Evolutionary conservation across 1,140 invertebrate species (phyloP), one percentile per base, ranked within the genome.

Genomic region (Goniozus legneri): DNA sequence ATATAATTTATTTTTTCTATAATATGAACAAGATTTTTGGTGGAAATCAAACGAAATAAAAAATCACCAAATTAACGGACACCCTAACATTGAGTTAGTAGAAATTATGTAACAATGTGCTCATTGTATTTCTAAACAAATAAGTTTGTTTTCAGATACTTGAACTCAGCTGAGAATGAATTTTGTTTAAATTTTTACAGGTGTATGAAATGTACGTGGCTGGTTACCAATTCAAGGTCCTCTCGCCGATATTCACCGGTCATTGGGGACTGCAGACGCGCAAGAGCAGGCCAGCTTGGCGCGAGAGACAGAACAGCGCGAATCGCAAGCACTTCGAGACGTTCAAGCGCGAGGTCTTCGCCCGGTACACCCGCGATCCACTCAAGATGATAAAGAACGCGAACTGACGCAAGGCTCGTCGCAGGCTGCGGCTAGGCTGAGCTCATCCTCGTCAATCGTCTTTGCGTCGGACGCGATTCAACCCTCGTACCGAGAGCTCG

Each of bases 141-240:
- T n/a, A 35, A 21, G 10, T 21, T 44, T 2, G 8, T 15, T 44
- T 22, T 21, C 13, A 12, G 1, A 22, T 4, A 6, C n/a, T n/a
- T n/a, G n/a, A n/a, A n/a, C n/a, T n/a, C n/a, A n/a, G n/a, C n/a
- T n/a, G n/a, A n/a, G n/a, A n/a, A n/a, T n/a, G n/a, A n/a, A n/a
- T n/a, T n/a, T n/a, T n/a, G n/a, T n/a, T n/a, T n/a, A n/a, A n/a
- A n/a, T n/a, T n/a, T 53, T 79, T 79, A 2, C 77, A 95, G 91
- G 89, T 94, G 1, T 95, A 95, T 75, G 92, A 97, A 76, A 92
- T 95, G 88, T 91, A 86, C 65, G 81, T 95, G 15, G 87, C 91
- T 30, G 92, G 92, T 2, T 95, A 90, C 71, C 82, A 88, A 62
- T 95, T 97, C 73, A 82, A 85, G 58, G 92, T 97, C 0, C 80